Evolutionary conservation across 2,797 vertebrate species (phyloP).

Genomic region (Natrix natrix): DNA sequence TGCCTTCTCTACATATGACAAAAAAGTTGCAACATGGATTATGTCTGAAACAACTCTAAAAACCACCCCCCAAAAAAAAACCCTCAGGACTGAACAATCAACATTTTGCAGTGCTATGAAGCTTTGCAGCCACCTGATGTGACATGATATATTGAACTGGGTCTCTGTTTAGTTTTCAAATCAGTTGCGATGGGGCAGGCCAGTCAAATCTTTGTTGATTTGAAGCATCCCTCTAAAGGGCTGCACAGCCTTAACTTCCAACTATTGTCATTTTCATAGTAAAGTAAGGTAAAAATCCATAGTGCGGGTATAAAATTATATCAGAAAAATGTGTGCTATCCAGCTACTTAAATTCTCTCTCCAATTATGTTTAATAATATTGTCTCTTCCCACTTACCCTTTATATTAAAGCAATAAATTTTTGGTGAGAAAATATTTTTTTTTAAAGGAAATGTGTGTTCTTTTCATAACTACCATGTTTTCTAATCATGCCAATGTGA

Average conservation of each 20-base stretch:
- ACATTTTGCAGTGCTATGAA: neutral
- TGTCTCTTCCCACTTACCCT: constrained; percentile 53
- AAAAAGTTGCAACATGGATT: neutral
- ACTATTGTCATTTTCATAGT: constrained; percentile 15
- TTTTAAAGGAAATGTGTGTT: constrained; percentile 65
- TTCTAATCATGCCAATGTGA: constrained; percentile 70
- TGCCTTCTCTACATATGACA: neutral
- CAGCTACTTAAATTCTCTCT: constrained; percentile 46
- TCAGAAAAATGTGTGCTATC: constrained; percentile 34
- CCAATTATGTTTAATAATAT: constrained; percentile 62
- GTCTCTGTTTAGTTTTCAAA: neutral
- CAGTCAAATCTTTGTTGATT: neutral
- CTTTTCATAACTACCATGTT: constrained; percentile 63
- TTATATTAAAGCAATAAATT: constrained; percentile 70
- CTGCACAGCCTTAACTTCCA: neutral
- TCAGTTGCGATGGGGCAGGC: neutral
- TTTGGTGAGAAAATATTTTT: constrained; percentile 54
- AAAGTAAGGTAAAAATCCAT: constrained; percentile 38
- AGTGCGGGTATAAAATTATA: constrained; percentile 37
- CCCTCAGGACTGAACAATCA: neutral
- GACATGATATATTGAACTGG: neutral
- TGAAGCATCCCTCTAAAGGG: neutral
- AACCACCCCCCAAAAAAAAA: neutral
- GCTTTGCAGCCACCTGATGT: neutral
- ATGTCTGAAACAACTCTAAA: neutral